phyloP scores from a whole-genome alignment of 2,888 invertebrate species.

The Scaptomyza caliginosa region DNA sequence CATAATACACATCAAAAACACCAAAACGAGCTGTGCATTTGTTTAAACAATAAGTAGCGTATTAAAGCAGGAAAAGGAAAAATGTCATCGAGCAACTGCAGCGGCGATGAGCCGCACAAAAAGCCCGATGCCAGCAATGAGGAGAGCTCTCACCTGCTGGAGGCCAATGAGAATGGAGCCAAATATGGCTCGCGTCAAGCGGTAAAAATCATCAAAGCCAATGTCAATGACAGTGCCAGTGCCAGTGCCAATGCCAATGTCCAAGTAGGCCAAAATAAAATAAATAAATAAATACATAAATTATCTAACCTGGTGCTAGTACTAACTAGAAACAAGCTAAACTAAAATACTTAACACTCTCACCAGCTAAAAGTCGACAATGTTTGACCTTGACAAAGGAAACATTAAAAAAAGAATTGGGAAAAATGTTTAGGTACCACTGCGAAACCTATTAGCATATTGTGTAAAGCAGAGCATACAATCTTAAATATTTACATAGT shows the following conservation, averaged over 20 bases:
- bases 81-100: conserved; percentile 60
- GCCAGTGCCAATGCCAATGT: conserved; percentile 51
- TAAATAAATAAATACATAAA: conserved; percentile 5
- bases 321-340: conserved; percentile 12
- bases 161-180: conserved; percentile 78
- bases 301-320: conserved; percentile 45
- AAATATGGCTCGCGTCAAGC: conserved; percentile 82
- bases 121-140: conserved; percentile 68
- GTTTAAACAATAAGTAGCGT: conserved; percentile 29
- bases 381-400: conserved; percentile 45
- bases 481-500: conserved; percentile 34
- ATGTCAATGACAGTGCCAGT: conserved; percentile 51
- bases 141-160: conserved; percentile 82
- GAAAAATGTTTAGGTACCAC: background rate
- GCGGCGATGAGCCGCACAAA: conserved; percentile 63
- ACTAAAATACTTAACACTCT: conserved; percentile 1
- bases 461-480: conserved; percentile 30
- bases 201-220: conserved; percentile 77
- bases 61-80: background rate
- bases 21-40: conserved; percentile 26
- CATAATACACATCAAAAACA: conserved; percentile 42
- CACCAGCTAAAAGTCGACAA: background rate
- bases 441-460: conserved; percentile 28
- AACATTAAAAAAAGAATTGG: conserved; percentile 5
- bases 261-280: conserved; percentile 51